Evolutionary conservation across 2,797 vertebrate genomes (phyloP).

Genomic region (Phataginus tetradactyla): DNA sequence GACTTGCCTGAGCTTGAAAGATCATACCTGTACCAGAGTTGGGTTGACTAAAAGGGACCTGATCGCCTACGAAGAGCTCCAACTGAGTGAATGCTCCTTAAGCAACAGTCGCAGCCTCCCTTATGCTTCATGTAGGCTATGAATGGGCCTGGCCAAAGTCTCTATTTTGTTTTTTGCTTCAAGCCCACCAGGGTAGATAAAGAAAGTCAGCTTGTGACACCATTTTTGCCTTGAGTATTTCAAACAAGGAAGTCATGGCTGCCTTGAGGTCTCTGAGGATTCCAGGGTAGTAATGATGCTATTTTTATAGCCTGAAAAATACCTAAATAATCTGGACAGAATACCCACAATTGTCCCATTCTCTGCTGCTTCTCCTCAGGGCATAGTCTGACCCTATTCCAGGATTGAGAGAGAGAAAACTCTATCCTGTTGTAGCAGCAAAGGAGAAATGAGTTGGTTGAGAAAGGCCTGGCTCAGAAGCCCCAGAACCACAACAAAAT

Average conservation of each 20-base stretch:
- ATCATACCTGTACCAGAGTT: neutral
- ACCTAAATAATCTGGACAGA: neutral
- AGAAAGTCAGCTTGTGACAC: neutral
- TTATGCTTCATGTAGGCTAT: neutral
- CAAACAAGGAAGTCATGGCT: neutral
- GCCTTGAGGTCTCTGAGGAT: slow-evolving; percentile 21
- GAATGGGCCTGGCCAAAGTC: neutral
- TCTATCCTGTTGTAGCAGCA: slow-evolving; percentile 60
- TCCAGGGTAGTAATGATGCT: neutral
- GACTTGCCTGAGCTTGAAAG: slow-evolving; percentile 10
- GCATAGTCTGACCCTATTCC: neutral
- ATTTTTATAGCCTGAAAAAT: neutral
- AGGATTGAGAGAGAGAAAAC: slow-evolving; percentile 24
- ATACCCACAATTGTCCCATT: neutral
- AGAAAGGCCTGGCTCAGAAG: slow-evolving; percentile 49
- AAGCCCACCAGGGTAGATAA: neutral
- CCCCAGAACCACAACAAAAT: neutral
- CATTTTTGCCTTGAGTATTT: neutral
- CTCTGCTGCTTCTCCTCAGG: slow-evolving; percentile 38
- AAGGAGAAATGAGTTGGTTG: slow-evolving; percentile 50
- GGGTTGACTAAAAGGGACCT: neutral
- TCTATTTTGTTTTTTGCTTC: neutral
- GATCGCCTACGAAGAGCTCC: neutral
- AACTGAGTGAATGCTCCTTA: neutral
- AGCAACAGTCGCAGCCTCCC: neutral